Percentiles rank a stretch among this genome's conserved stretches.
phyloP scores from a whole-genome alignment of 2,113 vertebrate species.

The Labrus mixtus region DNA sequence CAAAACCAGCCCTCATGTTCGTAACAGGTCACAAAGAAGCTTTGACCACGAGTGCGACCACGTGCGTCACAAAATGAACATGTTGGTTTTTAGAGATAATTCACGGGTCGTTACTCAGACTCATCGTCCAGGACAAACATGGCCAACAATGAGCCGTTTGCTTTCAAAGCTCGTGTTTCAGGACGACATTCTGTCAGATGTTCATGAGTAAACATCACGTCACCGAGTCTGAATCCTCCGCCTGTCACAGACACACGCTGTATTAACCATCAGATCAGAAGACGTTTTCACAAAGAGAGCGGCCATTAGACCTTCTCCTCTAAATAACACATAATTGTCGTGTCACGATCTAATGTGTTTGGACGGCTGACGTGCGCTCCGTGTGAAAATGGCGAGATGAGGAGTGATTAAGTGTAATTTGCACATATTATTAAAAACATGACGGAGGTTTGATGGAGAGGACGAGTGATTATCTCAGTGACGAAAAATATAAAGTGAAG shows the following conservation, averaged over 20 bases:
- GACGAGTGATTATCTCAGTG: conserved; percentile 17
- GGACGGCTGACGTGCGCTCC: conserved; percentile 72
- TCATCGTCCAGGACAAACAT: no score
- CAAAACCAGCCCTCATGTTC: no score
- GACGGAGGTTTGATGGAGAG: conserved; percentile 6
- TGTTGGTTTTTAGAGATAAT: no score
- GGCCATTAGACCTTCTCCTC: conserved; percentile 74
- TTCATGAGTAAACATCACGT: not conserved
- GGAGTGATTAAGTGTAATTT: conserved; percentile 84
- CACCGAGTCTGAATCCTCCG: conserved; percentile 6
- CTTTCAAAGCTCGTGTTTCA: not conserved
- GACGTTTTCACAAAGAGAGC: conserved; percentile 1
- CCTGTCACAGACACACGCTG: not conserved
- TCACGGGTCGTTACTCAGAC: no score
- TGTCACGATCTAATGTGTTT: conserved; percentile 68
- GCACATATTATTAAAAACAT: conserved; percentile 76
- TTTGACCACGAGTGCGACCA: no score
- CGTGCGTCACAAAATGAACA: no score
- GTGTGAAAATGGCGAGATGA: conserved; percentile 79
- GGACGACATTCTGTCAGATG: no score
- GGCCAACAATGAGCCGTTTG: not conserved
- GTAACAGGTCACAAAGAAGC: no score
- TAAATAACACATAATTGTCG: conserved; percentile 82
- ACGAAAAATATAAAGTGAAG: conserved; percentile 48
- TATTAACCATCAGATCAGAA: conserved; percentile 56